Base-by-base conservation (phyloP, 1,140 invertebrate species). In the Drosophila busckii region DNA sequence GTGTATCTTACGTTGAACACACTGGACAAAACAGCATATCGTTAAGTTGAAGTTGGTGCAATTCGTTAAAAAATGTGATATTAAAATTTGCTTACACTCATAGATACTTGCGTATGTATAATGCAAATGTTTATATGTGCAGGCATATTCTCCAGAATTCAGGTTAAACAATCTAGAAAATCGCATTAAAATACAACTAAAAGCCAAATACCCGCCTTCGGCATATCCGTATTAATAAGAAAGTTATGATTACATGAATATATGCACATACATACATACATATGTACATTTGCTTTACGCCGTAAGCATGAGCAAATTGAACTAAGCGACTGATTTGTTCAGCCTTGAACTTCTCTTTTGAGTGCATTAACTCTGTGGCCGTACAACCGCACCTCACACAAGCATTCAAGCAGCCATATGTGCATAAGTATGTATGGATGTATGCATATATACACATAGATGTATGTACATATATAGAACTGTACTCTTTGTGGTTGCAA, bases 271-370 rank as follows among this genome's bases (percentile, higher is more conserved):
- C 19, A 29, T 44, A 53, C 29, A 58, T 69, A 48, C 35, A 46
- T 69, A 68, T 40, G 61, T 34, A 50, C 35, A 42, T 29, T 63
- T 50, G 59, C 50, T 66, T 66, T 65, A 76, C 73, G 67, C 56
- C 73, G 69, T 70, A 49, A 65, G 50, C 28, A 61, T 61, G 61
- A 70, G 48, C 61, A 45, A 53, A 54, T 52, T 50, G 63, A 71
- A 66, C 69, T 50, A n/a, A 80, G 63, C 80, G 80, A 82, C 80
- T 75, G 80, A 84, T 84, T 84, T 75, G 80, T 73, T 82, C 82
- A 84, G 80, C 80, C 80, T 84, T 84, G 80, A 84, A 84, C 80
- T 84, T 84, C 80, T 84, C 58, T 59, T 41, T 38, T 53, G 80
- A 84, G 80, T 84, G 80, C 80, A 84, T 84, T 84, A 84, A 84